A percentile compares a stretch with the other conserved stretches of the same genome.
phyloP scores from a whole-genome alignment of 2,113 vertebrate species.

The Hypanus sabinus region DNA sequence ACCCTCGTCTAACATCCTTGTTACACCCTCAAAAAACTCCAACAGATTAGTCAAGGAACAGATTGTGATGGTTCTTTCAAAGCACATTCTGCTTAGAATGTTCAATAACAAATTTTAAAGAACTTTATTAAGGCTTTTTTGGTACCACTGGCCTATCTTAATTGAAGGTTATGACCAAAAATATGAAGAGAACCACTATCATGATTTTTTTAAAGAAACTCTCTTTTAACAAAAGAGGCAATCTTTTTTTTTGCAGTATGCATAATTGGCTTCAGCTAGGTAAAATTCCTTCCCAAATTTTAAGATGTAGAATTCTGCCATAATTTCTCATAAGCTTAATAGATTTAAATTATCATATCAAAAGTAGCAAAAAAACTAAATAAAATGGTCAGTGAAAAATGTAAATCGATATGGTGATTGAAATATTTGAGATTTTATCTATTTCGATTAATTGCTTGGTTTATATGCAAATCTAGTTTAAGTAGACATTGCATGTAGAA shows the following conservation, averaged over 20 bases:
- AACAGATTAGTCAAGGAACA: too few relatives aligned
- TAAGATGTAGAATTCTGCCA: background rate
- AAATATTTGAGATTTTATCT: background rate
- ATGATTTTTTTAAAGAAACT: background rate
- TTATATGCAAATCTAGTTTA: background rate
- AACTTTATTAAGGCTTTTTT: background rate
- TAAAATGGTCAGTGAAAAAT: background rate
- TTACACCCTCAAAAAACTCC: too few relatives aligned
- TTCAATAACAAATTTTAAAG: conserved; percentile 7
- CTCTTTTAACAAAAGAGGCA: background rate
- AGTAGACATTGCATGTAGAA: background rate
- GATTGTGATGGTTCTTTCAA: background rate
- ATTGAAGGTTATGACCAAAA: background rate
- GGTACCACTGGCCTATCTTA: background rate
- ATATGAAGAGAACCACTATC: background rate
- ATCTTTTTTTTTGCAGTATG: background rate
- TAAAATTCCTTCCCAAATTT: background rate
- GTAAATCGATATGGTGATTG: background rate
- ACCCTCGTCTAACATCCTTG: too few relatives aligned
- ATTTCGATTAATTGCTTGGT: background rate
- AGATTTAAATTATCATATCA: background rate
- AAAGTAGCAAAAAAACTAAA: background rate
- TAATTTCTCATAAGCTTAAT: background rate
- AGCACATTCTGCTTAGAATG: too few relatives aligned
- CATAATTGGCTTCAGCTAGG: background rate